Evolutionary conservation across 1,140 invertebrate genomes (phyloP).

Genomic region (Drosophila baimaii): DNA sequence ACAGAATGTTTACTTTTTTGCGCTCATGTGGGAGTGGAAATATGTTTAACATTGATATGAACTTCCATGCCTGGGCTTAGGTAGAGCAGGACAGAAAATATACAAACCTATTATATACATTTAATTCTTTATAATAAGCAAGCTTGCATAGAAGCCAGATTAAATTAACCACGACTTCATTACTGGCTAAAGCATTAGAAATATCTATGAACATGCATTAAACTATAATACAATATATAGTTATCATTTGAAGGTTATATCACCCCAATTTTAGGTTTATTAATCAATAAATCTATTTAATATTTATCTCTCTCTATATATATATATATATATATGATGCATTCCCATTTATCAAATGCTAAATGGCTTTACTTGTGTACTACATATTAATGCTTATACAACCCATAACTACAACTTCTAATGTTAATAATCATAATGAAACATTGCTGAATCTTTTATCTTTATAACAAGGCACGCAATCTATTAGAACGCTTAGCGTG

Average conservation of each 20-base stretch:
- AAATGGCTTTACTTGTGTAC: background rate
- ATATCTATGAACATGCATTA: too few relatives aligned
- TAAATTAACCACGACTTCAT: too few relatives aligned
- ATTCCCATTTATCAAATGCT: too few relatives aligned
- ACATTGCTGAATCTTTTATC: background rate
- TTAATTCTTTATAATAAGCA: background rate
- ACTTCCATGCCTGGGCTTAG: background rate
- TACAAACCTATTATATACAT: background rate
- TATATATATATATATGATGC: too few relatives aligned
- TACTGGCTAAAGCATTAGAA: too few relatives aligned
- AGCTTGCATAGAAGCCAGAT: background rate
- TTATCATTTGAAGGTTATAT: too few relatives aligned
- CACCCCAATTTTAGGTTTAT: too few relatives aligned
- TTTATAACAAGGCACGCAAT: background rate
- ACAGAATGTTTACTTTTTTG: constrained; percentile 41
- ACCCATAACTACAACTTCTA: background rate
- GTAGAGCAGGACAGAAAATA: too few relatives aligned
- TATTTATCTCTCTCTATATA: background rate
- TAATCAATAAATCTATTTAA: background rate
- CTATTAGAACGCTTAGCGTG: too few relatives aligned
- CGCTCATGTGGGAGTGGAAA: constrained; percentile 4
- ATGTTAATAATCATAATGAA: background rate
- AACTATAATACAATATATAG: too few relatives aligned
- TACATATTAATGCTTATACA: background rate
- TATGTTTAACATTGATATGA: constrained; percentile 24